Percentiles rank a stretch among this genome's conserved stretches.
phyloP scores from a whole-genome alignment of 1,140 invertebrate species.

The Neodiprion fabricii region DNA sequence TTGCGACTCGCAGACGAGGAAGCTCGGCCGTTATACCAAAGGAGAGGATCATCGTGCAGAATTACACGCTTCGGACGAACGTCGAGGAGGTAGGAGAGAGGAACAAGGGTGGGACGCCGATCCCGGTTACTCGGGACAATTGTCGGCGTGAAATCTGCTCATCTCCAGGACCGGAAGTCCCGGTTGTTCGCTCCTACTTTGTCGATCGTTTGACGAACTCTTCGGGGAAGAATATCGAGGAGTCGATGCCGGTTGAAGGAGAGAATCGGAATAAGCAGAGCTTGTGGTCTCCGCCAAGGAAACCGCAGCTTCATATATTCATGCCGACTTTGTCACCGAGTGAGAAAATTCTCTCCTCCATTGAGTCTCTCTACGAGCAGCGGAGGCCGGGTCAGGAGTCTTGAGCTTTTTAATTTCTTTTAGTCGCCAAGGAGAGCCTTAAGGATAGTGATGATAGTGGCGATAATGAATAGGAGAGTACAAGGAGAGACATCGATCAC shows the following conservation, averaged over 20 bases:
- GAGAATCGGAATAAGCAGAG: background rate
- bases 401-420: too few species aligned
- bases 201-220: background rate
- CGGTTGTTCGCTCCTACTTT: background rate
- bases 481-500: too few species aligned
- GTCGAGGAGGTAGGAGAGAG: background rate
- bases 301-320: slow-evolving; percentile 70
- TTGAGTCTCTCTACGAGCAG: slow-evolving; percentile 36
- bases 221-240: background rate
- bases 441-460: too few species aligned
- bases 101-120: too few species aligned
- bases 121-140: background rate
- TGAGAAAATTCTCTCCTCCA: slow-evolving; percentile 40
- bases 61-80: slow-evolving; percentile 33
- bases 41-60: slow-evolving; percentile 26
- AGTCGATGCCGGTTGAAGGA: background rate
- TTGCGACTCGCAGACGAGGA: background rate
- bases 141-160: background rate
- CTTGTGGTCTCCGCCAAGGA: slow-evolving; percentile 30
- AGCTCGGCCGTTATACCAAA: slow-evolving; percentile 11
- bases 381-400: too few species aligned
- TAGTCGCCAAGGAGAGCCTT: too few species aligned
- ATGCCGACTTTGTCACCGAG: slow-evolving; percentile 64
- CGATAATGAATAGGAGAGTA: too few species aligned
- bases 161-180: background rate